These are phyloP conservation scores for Austrofundulus limnaeus DNA, from an alignment of 2,113 vertebrate genomes.

Conservation along the genomic window DNA sequence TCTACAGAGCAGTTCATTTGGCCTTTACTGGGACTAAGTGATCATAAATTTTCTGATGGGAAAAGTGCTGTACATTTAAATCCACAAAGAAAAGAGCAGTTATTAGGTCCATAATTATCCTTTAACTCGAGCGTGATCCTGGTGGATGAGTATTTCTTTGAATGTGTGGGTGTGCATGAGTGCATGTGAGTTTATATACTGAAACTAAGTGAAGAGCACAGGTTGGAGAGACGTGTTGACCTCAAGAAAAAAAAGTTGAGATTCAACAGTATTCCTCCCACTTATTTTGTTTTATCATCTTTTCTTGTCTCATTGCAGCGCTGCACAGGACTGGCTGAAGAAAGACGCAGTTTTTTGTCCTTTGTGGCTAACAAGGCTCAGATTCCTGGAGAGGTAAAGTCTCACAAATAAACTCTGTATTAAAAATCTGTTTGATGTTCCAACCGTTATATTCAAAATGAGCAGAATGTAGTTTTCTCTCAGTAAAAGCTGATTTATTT, in stretches of 20 bases:
- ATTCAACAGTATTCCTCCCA: not conserved
- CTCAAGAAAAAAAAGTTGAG: not conserved
- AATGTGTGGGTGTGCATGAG: slow-evolving; percentile 8
- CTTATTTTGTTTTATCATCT: not conserved
- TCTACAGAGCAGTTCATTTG: slow-evolving; percentile 71
- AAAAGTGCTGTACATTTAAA: slow-evolving; percentile 92
- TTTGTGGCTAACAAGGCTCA: slow-evolving; percentile 72
- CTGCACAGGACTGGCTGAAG: slow-evolving; percentile 80
- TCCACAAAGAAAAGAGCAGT: slow-evolving; percentile 92
- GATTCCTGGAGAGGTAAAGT: slow-evolving; percentile 81
- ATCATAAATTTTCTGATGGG: slow-evolving; percentile 84
- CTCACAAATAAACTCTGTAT: not conserved
- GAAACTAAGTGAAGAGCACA: slow-evolving; percentile 5
- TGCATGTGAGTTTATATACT: slow-evolving; percentile 8
- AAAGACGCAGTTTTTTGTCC: slow-evolving; percentile 68
- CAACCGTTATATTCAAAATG: too few relatives aligned
- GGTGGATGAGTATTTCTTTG: slow-evolving; percentile 1
- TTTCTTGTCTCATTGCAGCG: slow-evolving; percentile 78
- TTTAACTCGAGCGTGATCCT: slow-evolving; percentile 72
- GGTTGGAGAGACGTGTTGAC: slow-evolving; percentile 8
- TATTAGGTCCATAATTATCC: slow-evolving; percentile 95
- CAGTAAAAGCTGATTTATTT: too few relatives aligned
- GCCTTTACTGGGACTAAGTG: slow-evolving; percentile 89
- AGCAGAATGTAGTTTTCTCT: not conserved
- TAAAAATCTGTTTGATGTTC: too few relatives aligned